Conservation (phyloP, 2,113 vertebrate species). For the Chloropsis cyanopogon region DNA sequence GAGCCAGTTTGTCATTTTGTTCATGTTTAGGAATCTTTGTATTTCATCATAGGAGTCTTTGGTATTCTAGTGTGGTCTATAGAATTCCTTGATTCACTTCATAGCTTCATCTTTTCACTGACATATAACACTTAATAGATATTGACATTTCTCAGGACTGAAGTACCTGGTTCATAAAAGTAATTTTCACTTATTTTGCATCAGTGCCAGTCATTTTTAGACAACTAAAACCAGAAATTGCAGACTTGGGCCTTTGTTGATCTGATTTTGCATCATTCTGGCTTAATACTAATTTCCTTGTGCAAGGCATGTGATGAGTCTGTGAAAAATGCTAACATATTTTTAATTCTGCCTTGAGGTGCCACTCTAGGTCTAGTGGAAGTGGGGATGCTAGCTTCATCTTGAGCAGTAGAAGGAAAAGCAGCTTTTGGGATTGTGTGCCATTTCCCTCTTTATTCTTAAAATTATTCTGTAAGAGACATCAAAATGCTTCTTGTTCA, state of each 20-base stretch:
- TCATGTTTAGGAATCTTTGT: neutral
- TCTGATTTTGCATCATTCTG: neutral
- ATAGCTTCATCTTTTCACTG: neutral
- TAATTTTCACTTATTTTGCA: neutral
- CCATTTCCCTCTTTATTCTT: neutral
- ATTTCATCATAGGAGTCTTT: neutral
- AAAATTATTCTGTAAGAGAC: neutral
- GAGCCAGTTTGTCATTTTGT: neutral
- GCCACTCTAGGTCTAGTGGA: neutral
- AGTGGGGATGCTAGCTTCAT: neutral
- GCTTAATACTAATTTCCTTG: neutral
- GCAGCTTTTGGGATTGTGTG: neutral
- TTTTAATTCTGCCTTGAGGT: conserved; percentile 32
- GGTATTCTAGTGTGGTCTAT: neutral
- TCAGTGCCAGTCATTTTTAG: neutral
- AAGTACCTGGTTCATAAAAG: neutral
- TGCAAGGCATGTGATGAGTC: neutral
- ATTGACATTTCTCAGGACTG: neutral
- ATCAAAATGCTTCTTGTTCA: neutral
- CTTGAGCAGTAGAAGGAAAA: neutral
- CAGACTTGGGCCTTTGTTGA: neutral
- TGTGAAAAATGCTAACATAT: neutral
- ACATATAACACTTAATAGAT: neutral
- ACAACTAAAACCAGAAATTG: neutral
- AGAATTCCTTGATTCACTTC: neutral